phyloP scores from a whole-genome alignment of 2,113 vertebrate genomes.

The Phoenicopterus ruber region DNA sequence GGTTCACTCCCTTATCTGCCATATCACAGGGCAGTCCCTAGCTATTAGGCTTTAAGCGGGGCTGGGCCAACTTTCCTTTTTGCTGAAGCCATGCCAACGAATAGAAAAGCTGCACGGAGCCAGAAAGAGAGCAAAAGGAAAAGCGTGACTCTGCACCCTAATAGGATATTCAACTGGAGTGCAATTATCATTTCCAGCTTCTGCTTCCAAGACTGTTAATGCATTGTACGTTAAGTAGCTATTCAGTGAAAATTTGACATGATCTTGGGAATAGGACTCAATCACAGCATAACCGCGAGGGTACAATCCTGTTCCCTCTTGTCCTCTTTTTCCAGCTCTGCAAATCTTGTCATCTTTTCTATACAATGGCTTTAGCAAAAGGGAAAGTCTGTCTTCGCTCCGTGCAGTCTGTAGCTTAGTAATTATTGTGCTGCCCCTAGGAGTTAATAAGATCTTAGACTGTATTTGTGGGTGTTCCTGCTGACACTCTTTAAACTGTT shows the following conservation, averaged over 20 bases:
- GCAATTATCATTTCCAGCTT: conserved; percentile 3
- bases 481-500: background rate
- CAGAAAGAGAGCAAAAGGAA: background rate
- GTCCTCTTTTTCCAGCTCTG: background rate
- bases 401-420: background rate
- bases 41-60: background rate
- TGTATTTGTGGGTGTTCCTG: background rate
- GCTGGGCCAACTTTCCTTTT: background rate
- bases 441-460: background rate
- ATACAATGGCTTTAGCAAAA: background rate
- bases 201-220: background rate
- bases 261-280: background rate
- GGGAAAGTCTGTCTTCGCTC: background rate
- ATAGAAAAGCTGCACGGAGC: background rate
- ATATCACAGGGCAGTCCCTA: background rate
- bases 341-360: background rate
- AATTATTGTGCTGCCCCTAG: background rate
- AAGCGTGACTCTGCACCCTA: background rate
- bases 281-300: background rate
- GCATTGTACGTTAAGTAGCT: background rate
- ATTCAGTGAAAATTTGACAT: conserved; percentile 22
- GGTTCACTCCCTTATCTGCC: background rate
- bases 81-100: background rate
- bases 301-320: background rate
- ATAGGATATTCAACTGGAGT: background rate